Conservation (phyloP, 35 echinoderm and acorn worm genomes). For the Ophioderma brevispina region DNA sequence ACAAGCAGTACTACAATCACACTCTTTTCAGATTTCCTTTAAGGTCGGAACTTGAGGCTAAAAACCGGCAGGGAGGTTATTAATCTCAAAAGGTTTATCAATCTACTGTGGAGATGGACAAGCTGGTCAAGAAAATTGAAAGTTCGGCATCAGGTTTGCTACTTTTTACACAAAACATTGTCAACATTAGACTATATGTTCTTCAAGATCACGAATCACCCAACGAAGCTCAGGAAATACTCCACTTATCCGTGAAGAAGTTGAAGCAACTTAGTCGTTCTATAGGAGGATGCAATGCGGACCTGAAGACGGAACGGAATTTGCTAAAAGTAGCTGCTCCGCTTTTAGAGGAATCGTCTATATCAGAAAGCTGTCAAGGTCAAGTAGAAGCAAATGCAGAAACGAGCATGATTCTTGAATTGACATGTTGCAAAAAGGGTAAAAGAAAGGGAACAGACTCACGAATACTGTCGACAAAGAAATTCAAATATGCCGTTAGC, state of each 20-base stretch:
- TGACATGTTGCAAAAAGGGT: no score
- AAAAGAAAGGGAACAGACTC: neutral
- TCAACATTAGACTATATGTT: slow-evolving; percentile 50
- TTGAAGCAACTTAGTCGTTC: neutral
- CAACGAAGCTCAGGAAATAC: neutral
- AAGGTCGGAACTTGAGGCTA: slow-evolving; percentile 33
- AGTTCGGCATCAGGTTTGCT: slow-evolving; percentile 44
- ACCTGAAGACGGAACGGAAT: slow-evolving; percentile 7
- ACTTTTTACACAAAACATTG: slow-evolving; percentile 81
- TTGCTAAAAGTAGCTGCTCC: neutral
- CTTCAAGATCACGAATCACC: neutral
- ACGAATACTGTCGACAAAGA: neutral
- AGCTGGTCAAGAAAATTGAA: neutral
- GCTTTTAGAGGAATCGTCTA: neutral
- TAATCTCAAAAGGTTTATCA: slow-evolving; percentile 6
- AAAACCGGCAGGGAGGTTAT: slow-evolving; percentile 30
- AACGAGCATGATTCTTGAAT: neutral
- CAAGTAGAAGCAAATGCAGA: neutral
- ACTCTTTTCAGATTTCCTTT: slow-evolving; percentile 87
- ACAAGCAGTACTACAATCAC: slow-evolving; percentile 21
- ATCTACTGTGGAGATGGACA: neutral
- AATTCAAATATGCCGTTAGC: neutral
- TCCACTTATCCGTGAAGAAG: neutral
- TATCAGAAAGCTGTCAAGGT: neutral
- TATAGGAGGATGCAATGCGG: neutral